Conservation (phyloP, 2,113 vertebrate genomes). For the Sylvia atricapilla region DNA sequence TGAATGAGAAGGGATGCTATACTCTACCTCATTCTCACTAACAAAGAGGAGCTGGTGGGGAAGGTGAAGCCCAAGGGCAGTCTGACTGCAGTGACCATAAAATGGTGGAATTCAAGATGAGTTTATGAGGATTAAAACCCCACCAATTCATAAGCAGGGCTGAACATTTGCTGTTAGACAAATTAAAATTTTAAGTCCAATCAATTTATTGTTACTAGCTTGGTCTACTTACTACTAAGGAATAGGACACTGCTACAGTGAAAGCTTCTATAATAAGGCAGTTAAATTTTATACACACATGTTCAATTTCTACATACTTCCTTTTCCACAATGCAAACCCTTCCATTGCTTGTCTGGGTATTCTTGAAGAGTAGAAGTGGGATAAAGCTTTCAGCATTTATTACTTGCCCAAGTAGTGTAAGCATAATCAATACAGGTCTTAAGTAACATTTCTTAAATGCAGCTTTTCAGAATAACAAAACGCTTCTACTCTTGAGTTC, state of each 20-base stretch:
- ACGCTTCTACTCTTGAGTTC: background rate
- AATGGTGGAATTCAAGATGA: background rate
- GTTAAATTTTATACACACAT: background rate
- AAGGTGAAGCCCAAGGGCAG: background rate
- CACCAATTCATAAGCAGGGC: background rate
- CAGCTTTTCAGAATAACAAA: background rate
- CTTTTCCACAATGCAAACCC: background rate
- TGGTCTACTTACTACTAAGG: background rate
- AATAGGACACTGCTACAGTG: background rate
- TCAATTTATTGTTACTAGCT: background rate
- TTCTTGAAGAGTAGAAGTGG: background rate
- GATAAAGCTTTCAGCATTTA: background rate
- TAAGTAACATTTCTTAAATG: background rate
- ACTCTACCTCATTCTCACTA: background rate
- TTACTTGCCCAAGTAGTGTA: background rate
- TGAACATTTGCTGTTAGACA: background rate
- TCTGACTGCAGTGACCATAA: background rate
- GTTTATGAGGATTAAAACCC: background rate
- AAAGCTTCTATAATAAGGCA: background rate
- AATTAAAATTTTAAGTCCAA: background rate
- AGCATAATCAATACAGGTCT: background rate
- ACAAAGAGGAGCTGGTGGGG: background rate
- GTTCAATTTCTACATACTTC: background rate
- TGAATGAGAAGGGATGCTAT: background rate
- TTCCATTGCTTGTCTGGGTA: background rate